Percentiles rank a stretch among this genome's conserved stretches.
phyloP scores from a whole-genome alignment of 2,113 vertebrate genomes.

The Atractosteus spatula region DNA sequence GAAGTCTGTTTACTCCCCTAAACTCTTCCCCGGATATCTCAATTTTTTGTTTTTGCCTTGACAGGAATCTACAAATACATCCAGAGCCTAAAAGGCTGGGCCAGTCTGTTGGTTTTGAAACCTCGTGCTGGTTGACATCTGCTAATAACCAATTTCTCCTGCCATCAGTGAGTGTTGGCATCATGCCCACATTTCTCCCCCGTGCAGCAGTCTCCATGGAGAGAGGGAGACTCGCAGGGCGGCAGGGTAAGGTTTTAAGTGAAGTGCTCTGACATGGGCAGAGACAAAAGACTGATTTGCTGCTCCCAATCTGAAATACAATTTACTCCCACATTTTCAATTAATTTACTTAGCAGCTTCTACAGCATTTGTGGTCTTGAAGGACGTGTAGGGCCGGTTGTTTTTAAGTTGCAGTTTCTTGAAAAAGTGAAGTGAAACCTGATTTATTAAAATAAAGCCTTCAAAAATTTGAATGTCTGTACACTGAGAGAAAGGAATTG shows the following conservation, averaged over 20 bases:
- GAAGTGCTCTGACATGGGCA: not conserved
- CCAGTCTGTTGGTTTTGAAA: not conserved
- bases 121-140: not conserved
- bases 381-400: no score
- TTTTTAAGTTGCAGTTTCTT: no score
- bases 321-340: no score
- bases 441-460: no score
- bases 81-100: not conserved
- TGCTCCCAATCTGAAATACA: not conserved
- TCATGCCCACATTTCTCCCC: not conserved
- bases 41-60: not conserved
- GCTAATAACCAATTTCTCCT: not conserved
- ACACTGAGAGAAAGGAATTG: no score
- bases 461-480: no score
- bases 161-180: not conserved
- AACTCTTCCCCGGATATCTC: not conserved
- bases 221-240: not conserved
- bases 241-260: constrained; percentile 11
- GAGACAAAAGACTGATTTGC: not conserved
- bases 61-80: constrained; percentile 4
- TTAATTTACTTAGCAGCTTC: no score
- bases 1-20: not conserved
- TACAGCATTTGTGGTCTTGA: no score
- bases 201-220: not conserved
- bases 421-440: no score